Conservation (phyloP, 2,113 vertebrate species). For the Sylvia atricapilla region DNA sequence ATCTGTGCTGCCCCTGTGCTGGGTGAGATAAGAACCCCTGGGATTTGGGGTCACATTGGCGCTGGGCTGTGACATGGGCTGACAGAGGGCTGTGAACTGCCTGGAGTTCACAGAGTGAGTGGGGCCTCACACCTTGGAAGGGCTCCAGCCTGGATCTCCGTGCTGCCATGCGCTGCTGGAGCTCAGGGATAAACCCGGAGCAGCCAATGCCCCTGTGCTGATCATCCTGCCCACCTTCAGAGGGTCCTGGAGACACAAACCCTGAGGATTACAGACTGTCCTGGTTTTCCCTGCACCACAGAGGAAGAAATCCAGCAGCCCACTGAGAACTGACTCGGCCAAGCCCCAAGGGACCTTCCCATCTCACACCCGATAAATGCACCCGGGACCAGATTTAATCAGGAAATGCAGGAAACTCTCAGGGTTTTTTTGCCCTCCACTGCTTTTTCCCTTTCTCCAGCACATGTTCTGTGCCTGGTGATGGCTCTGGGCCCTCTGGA, state of each 20-base stretch:
- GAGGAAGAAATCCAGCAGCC: background rate
- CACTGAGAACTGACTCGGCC: fast-evolving
- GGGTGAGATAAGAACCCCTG: too few species aligned
- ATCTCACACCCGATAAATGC: background rate
- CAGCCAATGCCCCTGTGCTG: fast-evolving
- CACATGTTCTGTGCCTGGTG: background rate
- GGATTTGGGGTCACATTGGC: background rate
- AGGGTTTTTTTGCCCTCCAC: fast-evolving
- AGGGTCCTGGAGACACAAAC: background rate
- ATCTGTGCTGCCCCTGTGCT: fast-evolving
- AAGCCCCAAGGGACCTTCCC: background rate
- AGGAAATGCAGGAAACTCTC: background rate
- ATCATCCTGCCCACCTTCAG: background rate
- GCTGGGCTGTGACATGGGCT: fast-evolving
- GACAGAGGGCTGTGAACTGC: background rate
- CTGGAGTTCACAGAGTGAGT: fast-evolving
- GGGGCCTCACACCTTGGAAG: fast-evolving
- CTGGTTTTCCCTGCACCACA: background rate
- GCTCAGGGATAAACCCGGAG: background rate
- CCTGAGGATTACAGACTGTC: background rate
- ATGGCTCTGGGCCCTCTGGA: background rate
- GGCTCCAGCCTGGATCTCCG: background rate
- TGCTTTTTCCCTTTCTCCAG: background rate
- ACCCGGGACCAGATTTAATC: background rate
- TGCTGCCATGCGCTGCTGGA: fast-evolving